Evolutionary conservation across 2,113 vertebrate genomes (phyloP).

Genomic region (Noctilio leporinus): DNA sequence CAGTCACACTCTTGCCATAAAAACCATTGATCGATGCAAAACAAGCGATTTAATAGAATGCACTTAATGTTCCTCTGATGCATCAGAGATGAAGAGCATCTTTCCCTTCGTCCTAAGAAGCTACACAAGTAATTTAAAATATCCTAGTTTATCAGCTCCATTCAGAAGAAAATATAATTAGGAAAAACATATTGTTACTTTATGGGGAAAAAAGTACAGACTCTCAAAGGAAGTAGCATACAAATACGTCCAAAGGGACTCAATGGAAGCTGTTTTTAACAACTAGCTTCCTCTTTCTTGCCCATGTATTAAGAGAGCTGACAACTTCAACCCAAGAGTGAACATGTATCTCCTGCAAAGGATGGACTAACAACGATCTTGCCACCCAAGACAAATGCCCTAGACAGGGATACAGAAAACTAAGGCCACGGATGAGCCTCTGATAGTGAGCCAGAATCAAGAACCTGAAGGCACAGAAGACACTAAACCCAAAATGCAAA

Average conservation of each 20-base stretch:
- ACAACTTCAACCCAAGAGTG: neutral
- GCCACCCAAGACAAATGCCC: neutral
- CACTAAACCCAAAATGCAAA: neutral
- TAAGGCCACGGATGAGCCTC: neutral
- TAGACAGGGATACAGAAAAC: neutral
- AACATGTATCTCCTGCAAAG: neutral
- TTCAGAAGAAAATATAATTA: neutral
- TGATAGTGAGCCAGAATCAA: neutral
- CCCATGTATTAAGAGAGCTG: neutral
- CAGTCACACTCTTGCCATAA: neutral
- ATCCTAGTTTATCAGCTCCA: neutral
- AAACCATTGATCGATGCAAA: neutral
- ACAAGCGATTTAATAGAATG: neutral
- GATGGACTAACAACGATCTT: neutral
- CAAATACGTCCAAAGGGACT: neutral
- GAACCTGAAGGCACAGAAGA: neutral
- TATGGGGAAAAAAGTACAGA: neutral
- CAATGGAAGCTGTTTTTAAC: neutral
- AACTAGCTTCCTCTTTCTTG: neutral
- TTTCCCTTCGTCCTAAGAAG: neutral
- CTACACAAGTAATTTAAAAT: slow-evolving; percentile 5
- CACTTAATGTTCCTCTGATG: neutral
- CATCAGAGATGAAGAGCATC: neutral
- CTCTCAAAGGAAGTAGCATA: neutral
- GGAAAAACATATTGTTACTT: neutral